Evolutionary conservation across 2,888 invertebrate species (phyloP).

Genomic region (Torymus aiolomorphi): DNA sequence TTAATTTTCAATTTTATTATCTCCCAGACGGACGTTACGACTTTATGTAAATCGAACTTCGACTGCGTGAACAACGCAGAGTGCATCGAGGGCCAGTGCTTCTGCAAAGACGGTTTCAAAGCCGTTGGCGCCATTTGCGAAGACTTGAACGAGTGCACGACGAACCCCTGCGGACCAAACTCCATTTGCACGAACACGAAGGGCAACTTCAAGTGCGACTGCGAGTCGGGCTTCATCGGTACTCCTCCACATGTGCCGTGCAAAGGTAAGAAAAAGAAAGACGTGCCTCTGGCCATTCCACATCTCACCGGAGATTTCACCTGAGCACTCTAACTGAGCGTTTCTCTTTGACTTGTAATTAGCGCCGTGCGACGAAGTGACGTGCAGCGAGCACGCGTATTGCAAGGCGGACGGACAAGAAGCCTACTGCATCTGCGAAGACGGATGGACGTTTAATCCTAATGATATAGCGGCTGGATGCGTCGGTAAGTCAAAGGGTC

Average conservation of each 20-base stretch:
- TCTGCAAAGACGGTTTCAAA: conserved; percentile 91
- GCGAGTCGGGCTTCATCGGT: conserved; percentile 88
- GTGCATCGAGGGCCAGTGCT: conserved; percentile 91
- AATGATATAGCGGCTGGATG: conserved; percentile 92
- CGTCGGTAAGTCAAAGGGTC: conserved; percentile 77
- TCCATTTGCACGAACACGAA: conserved; percentile 87
- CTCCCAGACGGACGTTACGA: conserved; percentile 87
- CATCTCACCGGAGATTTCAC: neutral
- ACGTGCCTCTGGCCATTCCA: neutral
- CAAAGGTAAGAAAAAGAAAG: conserved; percentile 77
- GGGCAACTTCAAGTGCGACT: conserved; percentile 89
- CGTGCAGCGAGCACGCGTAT: conserved; percentile 91
- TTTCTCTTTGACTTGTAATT: conserved; percentile 13
- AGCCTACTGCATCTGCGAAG: conserved; percentile 94
- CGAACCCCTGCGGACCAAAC: conserved; percentile 84
- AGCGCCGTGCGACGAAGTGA: conserved; percentile 94
- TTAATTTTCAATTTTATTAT: too few species aligned
- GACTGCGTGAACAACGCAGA: conserved; percentile 95
- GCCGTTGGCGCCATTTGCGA: conserved; percentile 87
- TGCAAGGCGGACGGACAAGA: conserved; percentile 93
- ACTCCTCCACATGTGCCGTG: conserved; percentile 87
- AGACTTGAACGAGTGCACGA: conserved; percentile 88
- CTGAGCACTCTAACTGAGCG: neutral
- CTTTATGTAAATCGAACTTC: conserved; percentile 89
- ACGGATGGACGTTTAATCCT: conserved; percentile 95